These are phyloP conservation scores for Leptocoma aspasia DNA, from an alignment of 2,113 vertebrate genomes.

Conservation along the genomic window DNA sequence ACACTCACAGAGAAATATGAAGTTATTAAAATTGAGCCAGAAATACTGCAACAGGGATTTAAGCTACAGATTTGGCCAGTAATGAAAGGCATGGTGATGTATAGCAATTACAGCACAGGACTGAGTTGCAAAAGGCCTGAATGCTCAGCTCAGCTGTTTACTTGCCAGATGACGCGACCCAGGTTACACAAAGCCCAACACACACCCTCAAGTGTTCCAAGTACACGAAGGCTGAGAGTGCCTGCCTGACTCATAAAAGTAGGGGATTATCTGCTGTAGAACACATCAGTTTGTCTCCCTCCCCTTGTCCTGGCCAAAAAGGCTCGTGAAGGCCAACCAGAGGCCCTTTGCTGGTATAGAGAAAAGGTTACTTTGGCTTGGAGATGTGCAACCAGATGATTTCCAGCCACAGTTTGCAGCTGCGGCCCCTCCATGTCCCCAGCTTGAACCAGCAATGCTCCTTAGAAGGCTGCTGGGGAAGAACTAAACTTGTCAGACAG, in stretches of 20 bases:
- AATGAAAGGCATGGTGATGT: slow-evolving; percentile 38
- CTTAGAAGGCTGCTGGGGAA: background rate
- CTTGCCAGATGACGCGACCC: slow-evolving; percentile 34
- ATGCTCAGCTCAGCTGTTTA: slow-evolving; percentile 45
- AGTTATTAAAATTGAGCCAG: slow-evolving; percentile 30
- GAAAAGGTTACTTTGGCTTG: background rate
- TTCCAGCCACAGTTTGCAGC: background rate
- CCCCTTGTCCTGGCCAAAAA: background rate
- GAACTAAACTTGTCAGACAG: background rate
- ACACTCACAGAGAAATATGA: background rate
- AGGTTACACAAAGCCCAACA: slow-evolving; percentile 1
- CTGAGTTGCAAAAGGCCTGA: slow-evolving; percentile 16
- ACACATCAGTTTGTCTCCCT: background rate
- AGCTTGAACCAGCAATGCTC: background rate
- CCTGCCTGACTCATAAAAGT: background rate
- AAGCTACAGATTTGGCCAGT: slow-evolving; percentile 46
- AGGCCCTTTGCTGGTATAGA: accelerated
- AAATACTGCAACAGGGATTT: slow-evolving; percentile 36
- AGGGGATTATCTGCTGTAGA: background rate
- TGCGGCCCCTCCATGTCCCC: accelerated
- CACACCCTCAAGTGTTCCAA: background rate
- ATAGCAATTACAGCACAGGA: background rate
- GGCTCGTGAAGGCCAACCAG: background rate
- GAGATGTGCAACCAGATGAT: background rate
- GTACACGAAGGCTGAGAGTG: accelerated